Percentiles rank a stretch among this genome's conserved stretches.
Evolutionary conservation across 2,113 vertebrate genomes (phyloP).

Genomic region (Tapirus terrestris): DNA sequence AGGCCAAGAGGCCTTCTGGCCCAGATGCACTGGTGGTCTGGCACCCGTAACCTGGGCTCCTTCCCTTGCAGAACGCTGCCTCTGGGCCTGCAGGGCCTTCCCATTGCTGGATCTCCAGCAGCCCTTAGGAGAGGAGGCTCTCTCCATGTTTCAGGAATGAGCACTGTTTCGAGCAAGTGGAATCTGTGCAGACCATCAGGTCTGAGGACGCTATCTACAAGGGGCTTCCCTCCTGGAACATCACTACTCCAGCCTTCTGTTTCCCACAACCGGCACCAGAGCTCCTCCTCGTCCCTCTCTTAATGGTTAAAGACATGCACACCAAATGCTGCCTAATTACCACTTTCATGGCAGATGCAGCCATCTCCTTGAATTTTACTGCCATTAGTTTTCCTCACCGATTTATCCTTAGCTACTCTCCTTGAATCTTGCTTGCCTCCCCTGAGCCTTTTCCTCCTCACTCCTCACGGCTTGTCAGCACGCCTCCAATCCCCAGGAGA

Average conservation of each 20-base stretch:
- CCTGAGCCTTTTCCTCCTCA: slow-evolving; percentile 85
- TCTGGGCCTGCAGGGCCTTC: not conserved
- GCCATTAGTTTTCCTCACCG: slow-evolving; percentile 89
- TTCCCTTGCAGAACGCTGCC: not conserved
- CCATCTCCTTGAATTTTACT: slow-evolving; percentile 87
- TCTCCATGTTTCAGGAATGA: fast-evolving
- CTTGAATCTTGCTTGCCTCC: slow-evolving; percentile 85
- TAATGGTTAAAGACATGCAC: slow-evolving; percentile 87
- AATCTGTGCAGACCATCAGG: not conserved
- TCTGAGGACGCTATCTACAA: not conserved
- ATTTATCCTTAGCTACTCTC: slow-evolving; percentile 92
- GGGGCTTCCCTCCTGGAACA: not conserved
- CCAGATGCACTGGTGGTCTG: not conserved
- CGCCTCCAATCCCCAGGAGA: slow-evolving; percentile 88
- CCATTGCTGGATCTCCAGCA: fast-evolving
- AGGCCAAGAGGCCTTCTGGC: not conserved
- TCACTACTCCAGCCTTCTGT: not conserved
- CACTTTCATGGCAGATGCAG: slow-evolving; percentile 86
- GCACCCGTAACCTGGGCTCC: fast-evolving
- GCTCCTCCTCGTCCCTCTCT: slow-evolving; percentile 80
- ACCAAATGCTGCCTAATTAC: slow-evolving; percentile 89
- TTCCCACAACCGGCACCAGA: slow-evolving; percentile 76
- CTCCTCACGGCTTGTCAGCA: slow-evolving; percentile 88
- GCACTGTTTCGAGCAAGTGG: not conserved
- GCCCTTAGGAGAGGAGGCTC: not conserved